A percentile compares a stretch with the other conserved stretches of the same genome.
Evolutionary conservation across 2,888 invertebrate species (phyloP).

Genomic region (Parasteatoda lunata): DNA sequence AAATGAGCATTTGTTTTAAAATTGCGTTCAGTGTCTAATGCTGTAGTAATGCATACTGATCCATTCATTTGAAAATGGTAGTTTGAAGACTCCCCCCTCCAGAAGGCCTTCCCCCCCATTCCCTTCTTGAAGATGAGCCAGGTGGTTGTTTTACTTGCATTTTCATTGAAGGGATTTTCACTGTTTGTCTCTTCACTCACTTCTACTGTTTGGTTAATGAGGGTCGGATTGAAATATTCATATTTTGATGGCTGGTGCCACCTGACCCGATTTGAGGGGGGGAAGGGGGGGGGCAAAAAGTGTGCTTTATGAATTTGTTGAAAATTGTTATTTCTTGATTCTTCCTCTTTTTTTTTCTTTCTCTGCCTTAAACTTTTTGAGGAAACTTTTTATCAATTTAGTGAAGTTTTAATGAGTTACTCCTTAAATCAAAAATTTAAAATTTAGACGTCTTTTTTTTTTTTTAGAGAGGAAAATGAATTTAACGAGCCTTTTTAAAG

Average conservation of each 20-base stretch:
- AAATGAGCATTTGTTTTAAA: constrained; percentile 67
- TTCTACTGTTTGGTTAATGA: constrained; percentile 44
- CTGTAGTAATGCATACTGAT: constrained; percentile 68
- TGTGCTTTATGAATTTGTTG: constrained; percentile 26
- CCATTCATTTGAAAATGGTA: constrained; percentile 68
- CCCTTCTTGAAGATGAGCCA: constrained; percentile 19
- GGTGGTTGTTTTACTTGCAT: constrained; percentile 61
- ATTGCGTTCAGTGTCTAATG: constrained; percentile 67
- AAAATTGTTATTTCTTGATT: not conserved
- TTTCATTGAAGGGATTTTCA: constrained; percentile 60
- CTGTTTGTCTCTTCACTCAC: constrained; percentile 26
- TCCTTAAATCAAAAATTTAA: no score
- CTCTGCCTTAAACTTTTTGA: no score
- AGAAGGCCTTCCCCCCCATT: not conserved
- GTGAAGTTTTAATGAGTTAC: no score
- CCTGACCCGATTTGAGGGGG: constrained; percentile 37
- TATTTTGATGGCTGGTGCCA: constrained; percentile 53
- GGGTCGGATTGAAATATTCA: constrained; percentile 60
- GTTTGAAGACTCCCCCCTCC: constrained; percentile 54
- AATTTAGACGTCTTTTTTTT: no score
- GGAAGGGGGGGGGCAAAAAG: not conserved
- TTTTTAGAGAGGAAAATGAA: no score
- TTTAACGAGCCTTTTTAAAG: no score
- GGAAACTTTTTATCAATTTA: no score
- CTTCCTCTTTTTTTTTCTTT: not conserved